Base-by-base conservation (phyloP, 1,140 invertebrate genomes). In the Drosophila elegans region DNA sequence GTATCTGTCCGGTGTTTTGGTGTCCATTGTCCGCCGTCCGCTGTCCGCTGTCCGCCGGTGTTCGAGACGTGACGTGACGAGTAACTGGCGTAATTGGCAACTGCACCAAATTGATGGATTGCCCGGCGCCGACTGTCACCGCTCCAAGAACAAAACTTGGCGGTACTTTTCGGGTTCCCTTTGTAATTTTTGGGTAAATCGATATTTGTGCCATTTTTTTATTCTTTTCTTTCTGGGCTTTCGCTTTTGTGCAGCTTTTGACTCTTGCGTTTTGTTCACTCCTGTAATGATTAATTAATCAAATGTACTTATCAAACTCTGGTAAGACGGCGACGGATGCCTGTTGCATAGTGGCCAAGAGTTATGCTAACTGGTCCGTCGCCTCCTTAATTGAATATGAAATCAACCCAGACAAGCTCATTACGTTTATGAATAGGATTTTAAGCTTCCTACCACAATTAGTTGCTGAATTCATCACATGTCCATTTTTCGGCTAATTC, bases 121-220 rank as follows among this genome's bases (percentile, higher is more conserved):
- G 80, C 76, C 63, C 74, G 80, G 81, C 80, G 80, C 81, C 80
- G 81, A 84, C 80, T 84, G 73, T 84, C 81, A 80, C 62, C 82
- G 80, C 61, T 61, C 49, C 27, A 57, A 73, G 64, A 59, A 61
- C 56, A 54, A 78, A 71, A 69, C 71, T 79, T 74, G 80, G 71
- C 80, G 80, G 80, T 62, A 46, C 78, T 83, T 85, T 85, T 64
- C 29, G 79, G 66, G 66, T 85, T 83, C 48, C 52, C 46, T 74
- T 82, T 78, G 56, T 68, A 74, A 48, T 55, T 54, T 76, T 74
- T 63, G 60, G 80, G 66, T 85, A 80, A 85, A 85, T 85, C 80
- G 80, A 84, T 84, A 84, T 80, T 84, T 85, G 77, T 84, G 80
- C 80, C 80, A 84, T 83, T 84, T 84, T 84, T 74, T 82, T 39